Evolutionary conservation across 2,113 vertebrate species (phyloP).

Genomic region (Xerus inauris): DNA sequence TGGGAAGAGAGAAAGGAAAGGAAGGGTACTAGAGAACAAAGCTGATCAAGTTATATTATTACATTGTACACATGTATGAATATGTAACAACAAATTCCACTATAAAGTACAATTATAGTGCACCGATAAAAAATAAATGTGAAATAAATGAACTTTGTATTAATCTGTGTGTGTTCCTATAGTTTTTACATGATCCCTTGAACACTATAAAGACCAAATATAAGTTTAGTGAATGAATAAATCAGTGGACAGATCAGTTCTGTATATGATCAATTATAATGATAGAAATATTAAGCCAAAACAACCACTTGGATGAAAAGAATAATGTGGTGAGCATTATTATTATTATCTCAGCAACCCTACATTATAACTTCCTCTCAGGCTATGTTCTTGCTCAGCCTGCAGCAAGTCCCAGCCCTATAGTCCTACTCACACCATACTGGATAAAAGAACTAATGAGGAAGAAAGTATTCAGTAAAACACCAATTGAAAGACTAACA

Average conservation of each 20-base stretch:
- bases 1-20: too few relatives aligned
- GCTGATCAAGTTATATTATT: too few relatives aligned
- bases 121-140: background rate
- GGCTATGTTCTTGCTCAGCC: background rate
- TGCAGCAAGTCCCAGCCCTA: background rate
- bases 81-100: too few relatives aligned
- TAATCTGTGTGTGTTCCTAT: background rate
- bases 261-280: slow-evolving; percentile 8
- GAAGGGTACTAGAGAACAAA: too few relatives aligned
- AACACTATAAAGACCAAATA: background rate
- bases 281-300: slow-evolving; percentile 4
- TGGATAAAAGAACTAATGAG: background rate
- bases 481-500: slow-evolving; percentile 1
- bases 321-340: background rate
- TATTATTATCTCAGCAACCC: background rate
- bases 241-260: background rate
- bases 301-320: background rate
- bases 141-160: slow-evolving; percentile 40
- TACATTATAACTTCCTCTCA: background rate
- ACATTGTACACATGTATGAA: too few relatives aligned
- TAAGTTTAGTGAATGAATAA: slow-evolving; percentile 31
- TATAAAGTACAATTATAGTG: too few relatives aligned
- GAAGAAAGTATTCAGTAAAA: slow-evolving; percentile 42
- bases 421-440: background rate
- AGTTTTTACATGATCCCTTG: slow-evolving; percentile 40